Percentiles rank a stretch among this genome's conserved stretches.
Evolutionary conservation across 2,888 invertebrate species (phyloP).

Genomic region (Halictus ligatus): DNA sequence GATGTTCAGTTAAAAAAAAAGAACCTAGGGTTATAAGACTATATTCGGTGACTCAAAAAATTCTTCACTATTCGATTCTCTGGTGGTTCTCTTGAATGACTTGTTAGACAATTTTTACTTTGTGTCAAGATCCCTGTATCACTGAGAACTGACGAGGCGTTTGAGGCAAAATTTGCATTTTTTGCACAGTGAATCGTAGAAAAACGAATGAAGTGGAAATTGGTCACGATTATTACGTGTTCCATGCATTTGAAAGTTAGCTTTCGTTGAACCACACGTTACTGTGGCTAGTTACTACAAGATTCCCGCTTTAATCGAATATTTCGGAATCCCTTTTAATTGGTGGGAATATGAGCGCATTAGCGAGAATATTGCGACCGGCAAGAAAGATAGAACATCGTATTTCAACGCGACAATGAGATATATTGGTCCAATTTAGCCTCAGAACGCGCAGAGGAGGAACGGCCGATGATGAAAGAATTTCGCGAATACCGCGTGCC

Average conservation of each 20-base stretch:
- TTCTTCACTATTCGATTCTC: no score
- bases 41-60: no score
- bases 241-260: background rate
- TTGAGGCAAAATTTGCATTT: background rate
- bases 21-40: no score
- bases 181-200: background rate
- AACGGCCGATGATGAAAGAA: background rate
- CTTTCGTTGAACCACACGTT: background rate
- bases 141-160: no score
- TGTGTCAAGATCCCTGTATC: no score
- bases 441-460: conserved; percentile 1
- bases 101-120: background rate
- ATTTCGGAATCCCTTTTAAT: background rate
- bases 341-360: background rate
- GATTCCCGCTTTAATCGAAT: background rate
- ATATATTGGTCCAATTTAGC: conserved; percentile 23
- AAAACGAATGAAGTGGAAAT: background rate
- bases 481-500: conserved; percentile 9
- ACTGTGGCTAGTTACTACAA: background rate
- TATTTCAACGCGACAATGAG: conserved; percentile 20
- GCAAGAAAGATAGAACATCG: conserved; percentile 1
- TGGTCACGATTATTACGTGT: background rate
- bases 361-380: background rate
- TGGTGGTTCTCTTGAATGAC: background rate
- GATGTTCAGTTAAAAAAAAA: no score